Percentiles rank a stretch among this genome's conserved stretches.
Conservation (phyloP, 2,888 invertebrate species). For the Nymphalis polychloros region DNA sequence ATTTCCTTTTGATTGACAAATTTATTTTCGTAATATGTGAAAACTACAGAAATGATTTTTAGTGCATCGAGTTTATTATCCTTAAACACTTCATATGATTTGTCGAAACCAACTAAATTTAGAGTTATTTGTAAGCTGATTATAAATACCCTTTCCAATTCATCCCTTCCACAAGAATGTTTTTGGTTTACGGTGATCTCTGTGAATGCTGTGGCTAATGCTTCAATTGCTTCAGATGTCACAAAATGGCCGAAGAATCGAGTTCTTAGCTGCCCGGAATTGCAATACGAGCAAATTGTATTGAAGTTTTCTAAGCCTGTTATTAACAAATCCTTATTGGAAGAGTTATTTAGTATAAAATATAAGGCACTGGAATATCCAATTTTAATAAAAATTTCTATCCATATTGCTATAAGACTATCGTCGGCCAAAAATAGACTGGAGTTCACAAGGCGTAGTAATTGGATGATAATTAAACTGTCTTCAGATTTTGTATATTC, state of each 20-base stretch:
- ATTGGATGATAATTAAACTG: conserved; percentile 86
- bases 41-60: conserved; percentile 57
- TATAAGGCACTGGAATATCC: conserved; percentile 82
- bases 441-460: conserved; percentile 85
- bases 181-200: conserved; percentile 60
- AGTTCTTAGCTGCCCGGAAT: conserved; percentile 54
- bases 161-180: conserved; percentile 54
- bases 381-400: conserved; percentile 70
- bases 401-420: conserved; percentile 71
- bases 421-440: conserved; percentile 70
- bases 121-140: conserved; percentile 65
- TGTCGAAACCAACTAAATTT: conserved; percentile 66
- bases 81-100: conserved; percentile 55
- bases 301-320: conserved; percentile 83
- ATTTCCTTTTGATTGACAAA: conserved; percentile 62
- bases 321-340: conserved; percentile 82
- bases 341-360: conserved; percentile 88
- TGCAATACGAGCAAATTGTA: conserved; percentile 75
- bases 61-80: conserved; percentile 52
- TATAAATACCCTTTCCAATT: conserved; percentile 63
- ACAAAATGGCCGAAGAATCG: conserved; percentile 66
- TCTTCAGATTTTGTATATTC: conserved; percentile 84
- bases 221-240: conserved; percentile 57
- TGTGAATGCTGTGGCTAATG: conserved; percentile 58
- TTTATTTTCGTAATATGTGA: conserved; percentile 66